phyloP scores from a whole-genome alignment of 2,888 invertebrate genomes.

The Keiferia lycopersicella region DNA sequence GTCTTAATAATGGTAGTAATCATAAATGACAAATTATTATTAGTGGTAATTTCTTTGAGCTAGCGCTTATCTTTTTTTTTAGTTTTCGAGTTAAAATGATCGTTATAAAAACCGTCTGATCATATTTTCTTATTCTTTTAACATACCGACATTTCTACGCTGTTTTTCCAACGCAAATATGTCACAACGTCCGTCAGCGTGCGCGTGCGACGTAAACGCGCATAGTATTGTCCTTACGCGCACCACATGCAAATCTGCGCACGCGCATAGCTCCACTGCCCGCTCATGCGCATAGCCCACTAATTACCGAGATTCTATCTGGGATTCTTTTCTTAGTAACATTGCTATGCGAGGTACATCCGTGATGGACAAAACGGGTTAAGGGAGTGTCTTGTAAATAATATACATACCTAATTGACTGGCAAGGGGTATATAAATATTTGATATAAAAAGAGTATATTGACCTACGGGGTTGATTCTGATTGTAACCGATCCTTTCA shows the following conservation, averaged over 20 bases:
- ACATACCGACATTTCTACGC: not conserved
- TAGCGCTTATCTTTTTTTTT: too few species aligned
- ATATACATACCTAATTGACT: not conserved
- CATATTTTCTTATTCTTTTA: not conserved
- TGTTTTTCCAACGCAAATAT: not conserved
- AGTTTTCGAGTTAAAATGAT: too few species aligned
- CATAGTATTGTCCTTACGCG: conserved; percentile 15
- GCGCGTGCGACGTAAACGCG: not conserved
- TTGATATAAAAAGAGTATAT: too few species aligned
- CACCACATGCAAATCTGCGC: conserved; percentile 16
- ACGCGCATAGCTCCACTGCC: conserved; percentile 17
- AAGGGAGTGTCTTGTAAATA: not conserved
- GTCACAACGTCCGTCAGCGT: not conserved
- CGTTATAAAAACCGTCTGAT: too few species aligned
- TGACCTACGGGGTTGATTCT: too few species aligned
- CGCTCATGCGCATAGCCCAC: conserved; percentile 9
- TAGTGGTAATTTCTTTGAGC: too few species aligned
- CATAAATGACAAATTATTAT: too few species aligned
- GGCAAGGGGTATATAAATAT: too few species aligned
- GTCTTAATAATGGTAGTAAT: too few species aligned
- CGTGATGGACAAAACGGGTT: not conserved
- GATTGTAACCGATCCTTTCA: too few species aligned
- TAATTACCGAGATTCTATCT: conserved; percentile 10
- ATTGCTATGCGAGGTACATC: not conserved
- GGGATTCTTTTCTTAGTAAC: conserved; percentile 17